Base-by-base conservation (phyloP, 2,113 vertebrate species). In the Zingel zingel region DNA sequence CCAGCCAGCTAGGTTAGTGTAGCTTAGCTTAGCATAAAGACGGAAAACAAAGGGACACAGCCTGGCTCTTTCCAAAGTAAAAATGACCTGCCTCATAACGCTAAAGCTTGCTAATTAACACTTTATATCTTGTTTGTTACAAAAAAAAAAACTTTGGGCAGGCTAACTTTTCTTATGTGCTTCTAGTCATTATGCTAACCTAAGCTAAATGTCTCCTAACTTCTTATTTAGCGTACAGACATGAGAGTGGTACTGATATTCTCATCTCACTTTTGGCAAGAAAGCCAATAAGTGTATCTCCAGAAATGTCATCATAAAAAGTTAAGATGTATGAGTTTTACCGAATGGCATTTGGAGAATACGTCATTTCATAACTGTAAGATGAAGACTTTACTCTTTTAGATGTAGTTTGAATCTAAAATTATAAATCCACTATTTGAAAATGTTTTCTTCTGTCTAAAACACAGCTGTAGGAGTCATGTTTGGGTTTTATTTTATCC, bases 11-110 rank as follows among this genome's bases (percentile, higher is more conserved):
- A 39, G 36, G 8, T 39, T 39, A 39, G 7, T 39, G 6, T 39
- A 67, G 45, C 65, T 67, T 18, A 50, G 45, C 47, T 47, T 19
- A 43, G 61, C 61, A 39, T 63, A 21, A 59, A 62, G 33, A 43
- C 0, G 2, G 39, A 43, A 43, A 11, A 43, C 8, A 43, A 43
- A 43, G 39, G 39, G 10, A 43, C 39, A 43, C 39, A 43, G 39
- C 39, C 39, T 43, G 39, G 10, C 39, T 43, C 39, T 43, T 43
- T 43, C 39, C 39, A 11, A 10, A 11, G 10, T 43, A 43, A 43
- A 43, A 43, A 43, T 10, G 11, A 11, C 39, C 39, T 11, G 39
- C 39, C 39, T 43, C 10, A 3, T 43, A 11, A 43, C 2, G 39
- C 39, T 43, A 11, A 11, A 43, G 39, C 9, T 11, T 10, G 39